phyloP scores from a whole-genome alignment of 1,140 invertebrate genomes.

The Ericerus pela region DNA sequence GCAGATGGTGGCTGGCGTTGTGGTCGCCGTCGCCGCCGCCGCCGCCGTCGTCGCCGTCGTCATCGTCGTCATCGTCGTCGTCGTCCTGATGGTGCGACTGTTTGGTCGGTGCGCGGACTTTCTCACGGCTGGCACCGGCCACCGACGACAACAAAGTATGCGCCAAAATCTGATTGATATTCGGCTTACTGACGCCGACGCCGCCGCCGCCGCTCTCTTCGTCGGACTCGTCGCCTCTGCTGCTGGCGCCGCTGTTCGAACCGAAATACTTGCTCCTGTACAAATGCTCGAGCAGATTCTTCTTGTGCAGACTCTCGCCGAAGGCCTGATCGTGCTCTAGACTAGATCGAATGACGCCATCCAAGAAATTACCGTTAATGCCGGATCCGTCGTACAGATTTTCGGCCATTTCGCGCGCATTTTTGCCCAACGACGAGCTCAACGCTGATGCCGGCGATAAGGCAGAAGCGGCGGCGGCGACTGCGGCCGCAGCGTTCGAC shows the following conservation, averaged over 20 bases:
- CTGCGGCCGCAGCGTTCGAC: slow-evolving; percentile 20
- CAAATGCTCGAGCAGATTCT: slow-evolving; percentile 2
- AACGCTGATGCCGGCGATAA: slow-evolving; percentile 24
- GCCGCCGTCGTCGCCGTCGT: background rate
- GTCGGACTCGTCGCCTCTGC: background rate
- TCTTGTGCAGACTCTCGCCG: background rate
- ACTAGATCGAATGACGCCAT: slow-evolving; percentile 64
- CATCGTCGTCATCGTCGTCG: background rate
- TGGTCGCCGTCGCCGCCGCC: too few relatives aligned
- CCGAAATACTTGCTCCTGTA: background rate
- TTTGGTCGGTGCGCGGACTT: background rate
- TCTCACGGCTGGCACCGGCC: background rate
- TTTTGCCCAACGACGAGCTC: slow-evolving; percentile 34
- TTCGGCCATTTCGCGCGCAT: slow-evolving; percentile 42
- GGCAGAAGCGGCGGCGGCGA: slow-evolving; percentile 22
- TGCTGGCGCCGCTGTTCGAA: background rate
- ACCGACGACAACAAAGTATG: background rate
- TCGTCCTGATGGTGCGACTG: too few relatives aligned
- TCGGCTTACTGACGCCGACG: background rate
- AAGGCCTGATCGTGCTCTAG: slow-evolving; percentile 33
- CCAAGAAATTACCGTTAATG: slow-evolving; percentile 57
- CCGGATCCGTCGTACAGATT: slow-evolving; percentile 43
- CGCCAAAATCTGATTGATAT: background rate
- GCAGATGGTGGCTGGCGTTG: too few relatives aligned
- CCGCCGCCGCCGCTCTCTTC: too few relatives aligned